phyloP scores from a whole-genome alignment of 2,797 vertebrate genomes.

The Cynopterus sphinx region DNA sequence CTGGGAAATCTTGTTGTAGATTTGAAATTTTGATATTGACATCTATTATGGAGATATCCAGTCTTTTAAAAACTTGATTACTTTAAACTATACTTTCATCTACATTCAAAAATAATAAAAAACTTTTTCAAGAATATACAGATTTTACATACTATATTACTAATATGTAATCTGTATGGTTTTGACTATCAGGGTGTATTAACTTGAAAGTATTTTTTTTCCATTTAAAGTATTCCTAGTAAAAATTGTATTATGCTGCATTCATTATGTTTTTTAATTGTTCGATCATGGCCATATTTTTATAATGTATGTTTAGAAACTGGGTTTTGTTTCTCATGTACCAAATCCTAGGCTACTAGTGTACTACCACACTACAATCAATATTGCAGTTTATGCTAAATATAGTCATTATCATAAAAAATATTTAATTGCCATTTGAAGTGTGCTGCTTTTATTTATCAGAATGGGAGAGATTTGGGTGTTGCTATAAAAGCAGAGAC shows the following conservation, averaged over 20 bases:
- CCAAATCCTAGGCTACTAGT: background rate
- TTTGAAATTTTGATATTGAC: slow-evolving; percentile 75
- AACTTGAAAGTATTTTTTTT: background rate
- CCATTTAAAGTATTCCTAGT: slow-evolving; percentile 15
- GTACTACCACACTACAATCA: background rate
- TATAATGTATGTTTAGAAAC: slow-evolving; percentile 39
- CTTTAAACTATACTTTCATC: slow-evolving; percentile 62
- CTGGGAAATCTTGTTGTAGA: slow-evolving; percentile 56
- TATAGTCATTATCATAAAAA: slow-evolving; percentile 57
- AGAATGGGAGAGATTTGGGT: slow-evolving; percentile 43
- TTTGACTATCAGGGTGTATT: background rate
- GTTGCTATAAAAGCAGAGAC: background rate
- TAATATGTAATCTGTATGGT: background rate
- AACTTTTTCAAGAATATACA: background rate
- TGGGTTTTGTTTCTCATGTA: slow-evolving; percentile 6
- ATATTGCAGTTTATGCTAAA: slow-evolving; percentile 38
- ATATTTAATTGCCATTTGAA: slow-evolving; percentile 63
- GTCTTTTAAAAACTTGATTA: slow-evolving; percentile 69
- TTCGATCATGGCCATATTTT: slow-evolving; percentile 7
- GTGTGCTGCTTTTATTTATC: slow-evolving; percentile 55
- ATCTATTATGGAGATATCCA: slow-evolving; percentile 48
- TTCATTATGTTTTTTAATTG: slow-evolving; percentile 48
- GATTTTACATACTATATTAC: slow-evolving; percentile 21
- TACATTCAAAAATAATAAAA: background rate
- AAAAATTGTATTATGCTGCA: background rate